These are phyloP conservation scores for Nibea coibor DNA, from an alignment of 2,113 vertebrate genomes.

Conservation along the genomic window DNA sequence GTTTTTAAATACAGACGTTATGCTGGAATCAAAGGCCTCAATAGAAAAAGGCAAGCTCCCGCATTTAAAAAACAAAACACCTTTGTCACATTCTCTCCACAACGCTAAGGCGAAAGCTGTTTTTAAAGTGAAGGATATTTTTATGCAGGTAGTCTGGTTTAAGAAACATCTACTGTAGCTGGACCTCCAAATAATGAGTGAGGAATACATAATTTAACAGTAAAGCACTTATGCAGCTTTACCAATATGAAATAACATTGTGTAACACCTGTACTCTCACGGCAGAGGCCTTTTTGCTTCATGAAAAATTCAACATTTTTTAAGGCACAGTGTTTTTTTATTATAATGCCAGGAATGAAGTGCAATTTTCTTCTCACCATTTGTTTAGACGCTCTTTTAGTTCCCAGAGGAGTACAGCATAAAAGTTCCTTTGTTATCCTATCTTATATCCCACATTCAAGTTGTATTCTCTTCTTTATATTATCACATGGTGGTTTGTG, in stretches of 20 bases:
- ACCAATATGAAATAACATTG: slow-evolving; percentile 55
- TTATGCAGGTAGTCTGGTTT: slow-evolving; percentile 1
- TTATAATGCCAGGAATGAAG: slow-evolving; percentile 49
- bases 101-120: neutral
- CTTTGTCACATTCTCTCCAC: neutral
- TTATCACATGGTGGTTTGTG: slow-evolving; percentile 12
- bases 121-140: slow-evolving; percentile 25
- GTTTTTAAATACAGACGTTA: slow-evolving; percentile 19
- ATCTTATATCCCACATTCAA: neutral
- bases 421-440: neutral
- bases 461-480: neutral
- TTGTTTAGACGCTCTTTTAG: slow-evolving; percentile 12
- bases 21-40: neutral
- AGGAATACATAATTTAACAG: slow-evolving; percentile 69
- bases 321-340: slow-evolving; percentile 44
- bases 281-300: slow-evolving; percentile 40
- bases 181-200: slow-evolving; percentile 39
- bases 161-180: slow-evolving; percentile 21
- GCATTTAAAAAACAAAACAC: neutral
- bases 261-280: slow-evolving; percentile 57
- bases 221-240: slow-evolving; percentile 62
- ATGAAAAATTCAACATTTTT: slow-evolving; percentile 72
- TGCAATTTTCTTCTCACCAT: slow-evolving; percentile 19
- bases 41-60: neutral
- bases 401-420: slow-evolving; percentile 5